phyloP scores from a whole-genome alignment of 2,797 vertebrate species.

The Gymnocypris eckloni region DNA sequence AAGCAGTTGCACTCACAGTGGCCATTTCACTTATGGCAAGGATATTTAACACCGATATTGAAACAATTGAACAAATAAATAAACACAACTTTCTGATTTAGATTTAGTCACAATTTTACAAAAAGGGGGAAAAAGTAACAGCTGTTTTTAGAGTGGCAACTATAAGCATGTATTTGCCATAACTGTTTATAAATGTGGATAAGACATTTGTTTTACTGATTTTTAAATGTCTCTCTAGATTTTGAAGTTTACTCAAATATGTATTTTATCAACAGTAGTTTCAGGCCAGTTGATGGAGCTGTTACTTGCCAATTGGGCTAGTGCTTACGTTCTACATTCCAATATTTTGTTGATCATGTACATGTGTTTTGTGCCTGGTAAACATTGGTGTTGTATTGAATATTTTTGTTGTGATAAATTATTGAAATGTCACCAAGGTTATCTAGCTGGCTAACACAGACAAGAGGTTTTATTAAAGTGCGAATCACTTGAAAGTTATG shows the following conservation, averaged over 20 bases:
- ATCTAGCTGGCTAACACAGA: background rate
- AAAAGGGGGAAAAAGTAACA: background rate
- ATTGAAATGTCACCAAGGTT: background rate
- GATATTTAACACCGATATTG: background rate
- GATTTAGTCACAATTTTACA: too few species aligned
- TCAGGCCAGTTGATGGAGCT: conserved; percentile 1
- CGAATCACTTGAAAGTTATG: background rate
- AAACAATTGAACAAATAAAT: too few species aligned
- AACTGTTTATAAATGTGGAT: background rate
- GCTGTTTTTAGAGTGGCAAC: background rate
- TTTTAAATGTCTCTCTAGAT: background rate
- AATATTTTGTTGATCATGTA: background rate
- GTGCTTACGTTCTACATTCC: background rate
- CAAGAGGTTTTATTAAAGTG: background rate
- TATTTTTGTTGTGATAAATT: background rate
- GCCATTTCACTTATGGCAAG: background rate
- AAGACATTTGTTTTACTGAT: background rate
- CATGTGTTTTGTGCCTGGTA: background rate
- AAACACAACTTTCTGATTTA: too few species aligned
- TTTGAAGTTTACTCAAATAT: background rate
- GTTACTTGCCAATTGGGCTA: background rate
- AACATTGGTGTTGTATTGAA: background rate
- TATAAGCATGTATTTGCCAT: background rate
- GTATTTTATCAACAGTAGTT: background rate
- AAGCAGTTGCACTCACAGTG: background rate